These are phyloP conservation scores for Colostygia pectinataria DNA, from an alignment of 2,888 invertebrate genomes.

Conservation along the genomic window DNA sequence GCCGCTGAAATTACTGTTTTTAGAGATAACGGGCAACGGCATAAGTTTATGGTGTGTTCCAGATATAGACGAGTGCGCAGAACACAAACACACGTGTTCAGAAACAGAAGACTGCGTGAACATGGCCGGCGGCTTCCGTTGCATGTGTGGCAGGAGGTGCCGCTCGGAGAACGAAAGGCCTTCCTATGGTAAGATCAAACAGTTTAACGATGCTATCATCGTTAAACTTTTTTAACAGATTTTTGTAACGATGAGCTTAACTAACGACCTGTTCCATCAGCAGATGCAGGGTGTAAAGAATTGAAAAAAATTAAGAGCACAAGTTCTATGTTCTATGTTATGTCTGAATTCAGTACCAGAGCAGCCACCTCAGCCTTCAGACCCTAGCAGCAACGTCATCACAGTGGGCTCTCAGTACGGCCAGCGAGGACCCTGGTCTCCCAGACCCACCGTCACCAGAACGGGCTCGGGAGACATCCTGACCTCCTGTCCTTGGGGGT, in stretches of 20 bases:
- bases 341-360: constrained; percentile 26
- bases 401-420: constrained; percentile 76
- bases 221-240: no score
- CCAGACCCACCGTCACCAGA: constrained; percentile 54
- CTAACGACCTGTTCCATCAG: no score
- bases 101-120: constrained; percentile 86
- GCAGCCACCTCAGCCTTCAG: constrained; percentile 32
- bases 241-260: no score
- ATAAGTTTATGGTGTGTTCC: no score
- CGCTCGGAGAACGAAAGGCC: constrained; percentile 45
- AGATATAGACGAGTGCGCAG: constrained; percentile 91
- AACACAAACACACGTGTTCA: constrained; percentile 69
- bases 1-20: no score
- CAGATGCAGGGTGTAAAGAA: no score
- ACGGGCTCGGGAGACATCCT: constrained; percentile 49
- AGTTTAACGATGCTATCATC: no score
- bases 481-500: constrained; percentile 89
- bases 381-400: constrained; percentile 57
- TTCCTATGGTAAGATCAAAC: constrained; percentile 47
- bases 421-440: constrained; percentile 58
- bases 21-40: no score
- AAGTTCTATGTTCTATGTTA: background rate
- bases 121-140: constrained; percentile 89
- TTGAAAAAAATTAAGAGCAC: no score
- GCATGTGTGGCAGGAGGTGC: constrained; percentile 69